These are phyloP conservation scores for Sebastes flavidus DNA, from an alignment of 2,797 vertebrate species.

Conservation along the genomic window DNA sequence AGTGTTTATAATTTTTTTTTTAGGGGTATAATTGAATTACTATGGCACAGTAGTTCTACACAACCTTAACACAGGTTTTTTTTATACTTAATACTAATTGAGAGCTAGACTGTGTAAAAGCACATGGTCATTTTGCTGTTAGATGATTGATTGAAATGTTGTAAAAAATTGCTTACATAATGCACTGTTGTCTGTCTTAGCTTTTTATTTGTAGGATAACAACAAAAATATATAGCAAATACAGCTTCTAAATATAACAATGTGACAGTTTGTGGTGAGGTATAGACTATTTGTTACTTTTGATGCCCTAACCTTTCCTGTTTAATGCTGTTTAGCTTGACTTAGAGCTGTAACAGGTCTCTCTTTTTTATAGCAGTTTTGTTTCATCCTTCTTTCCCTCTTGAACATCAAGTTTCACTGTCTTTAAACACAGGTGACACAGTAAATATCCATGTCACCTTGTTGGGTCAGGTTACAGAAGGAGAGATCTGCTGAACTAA, in stretches of 20 bases:
- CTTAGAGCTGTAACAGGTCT: background rate
- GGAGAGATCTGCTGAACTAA: background rate
- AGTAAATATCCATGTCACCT: no score
- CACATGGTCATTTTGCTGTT: background rate
- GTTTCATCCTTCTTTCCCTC: background rate
- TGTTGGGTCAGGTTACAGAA: background rate
- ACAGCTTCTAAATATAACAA: background rate
- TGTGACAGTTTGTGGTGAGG: background rate
- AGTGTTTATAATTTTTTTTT: background rate
- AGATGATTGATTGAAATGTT: background rate
- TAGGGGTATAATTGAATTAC: background rate
- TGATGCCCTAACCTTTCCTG: background rate
- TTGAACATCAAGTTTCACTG: background rate
- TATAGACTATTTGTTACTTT: no score
- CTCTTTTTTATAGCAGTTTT: background rate
- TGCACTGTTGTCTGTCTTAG: background rate
- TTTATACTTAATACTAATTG: background rate
- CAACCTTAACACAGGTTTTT: background rate
- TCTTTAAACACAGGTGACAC: background rate
- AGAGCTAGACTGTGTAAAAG: background rate
- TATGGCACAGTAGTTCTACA: background rate
- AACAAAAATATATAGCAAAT: background rate
- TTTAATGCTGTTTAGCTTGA: background rate
- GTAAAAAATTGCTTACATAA: no score
- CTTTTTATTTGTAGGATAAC: background rate